These are phyloP conservation scores for Diadromus collaris DNA, from an alignment of 2,888 invertebrate genomes.

Conservation along the genomic window DNA sequence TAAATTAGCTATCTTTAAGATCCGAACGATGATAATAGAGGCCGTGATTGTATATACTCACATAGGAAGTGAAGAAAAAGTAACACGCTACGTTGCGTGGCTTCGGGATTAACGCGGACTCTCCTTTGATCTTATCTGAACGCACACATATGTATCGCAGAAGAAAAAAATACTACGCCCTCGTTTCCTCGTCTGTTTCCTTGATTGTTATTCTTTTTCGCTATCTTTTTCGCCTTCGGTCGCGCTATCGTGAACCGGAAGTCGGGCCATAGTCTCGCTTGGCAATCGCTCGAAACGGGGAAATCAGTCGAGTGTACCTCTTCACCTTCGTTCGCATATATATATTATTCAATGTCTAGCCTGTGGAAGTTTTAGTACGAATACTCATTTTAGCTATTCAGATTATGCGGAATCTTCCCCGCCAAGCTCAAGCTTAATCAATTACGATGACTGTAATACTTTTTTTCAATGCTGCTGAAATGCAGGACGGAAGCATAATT, in stretches of 20 bases:
- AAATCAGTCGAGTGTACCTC: neutral
- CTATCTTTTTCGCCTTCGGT: neutral
- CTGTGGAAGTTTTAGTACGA: neutral
- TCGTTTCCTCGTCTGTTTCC: neutral
- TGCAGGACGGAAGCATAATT: too few species aligned
- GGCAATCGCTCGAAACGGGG: neutral
- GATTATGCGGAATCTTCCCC: too few species aligned
- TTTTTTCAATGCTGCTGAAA: too few species aligned
- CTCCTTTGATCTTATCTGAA: slow-evolving; percentile 1
- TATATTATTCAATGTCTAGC: neutral
- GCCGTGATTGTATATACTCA: neutral
- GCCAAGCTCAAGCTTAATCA: too few species aligned
- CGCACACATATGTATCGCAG: neutral
- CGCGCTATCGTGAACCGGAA: slow-evolving; percentile 2
- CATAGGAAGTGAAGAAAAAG: neutral
- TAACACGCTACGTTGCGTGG: slow-evolving; percentile 2
- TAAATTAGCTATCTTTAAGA: neutral
- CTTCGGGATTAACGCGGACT: neutral
- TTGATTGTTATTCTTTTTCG: slow-evolving; percentile 14
- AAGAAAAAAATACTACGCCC: neutral
- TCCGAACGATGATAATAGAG: neutral
- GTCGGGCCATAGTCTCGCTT: neutral
- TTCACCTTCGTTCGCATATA: slow-evolving; percentile 5
- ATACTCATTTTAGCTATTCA: neutral
- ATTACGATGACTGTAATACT: too few species aligned